phyloP scores from a whole-genome alignment of 1,140 invertebrate species.

The Orchestia grillus region DNA sequence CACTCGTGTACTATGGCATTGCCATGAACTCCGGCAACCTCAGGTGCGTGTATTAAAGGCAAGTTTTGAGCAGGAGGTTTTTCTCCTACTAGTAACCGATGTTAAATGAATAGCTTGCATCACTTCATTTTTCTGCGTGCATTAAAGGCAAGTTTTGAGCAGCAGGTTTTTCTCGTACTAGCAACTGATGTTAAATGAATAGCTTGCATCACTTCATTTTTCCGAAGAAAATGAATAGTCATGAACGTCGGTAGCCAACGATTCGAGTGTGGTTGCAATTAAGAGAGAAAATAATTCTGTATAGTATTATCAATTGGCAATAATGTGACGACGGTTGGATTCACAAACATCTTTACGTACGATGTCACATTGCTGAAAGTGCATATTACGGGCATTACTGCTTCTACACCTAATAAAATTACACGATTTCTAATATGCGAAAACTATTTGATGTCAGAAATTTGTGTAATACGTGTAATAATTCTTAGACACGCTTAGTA shows the following conservation, averaged over 20 bases:
- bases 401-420: too few species aligned
- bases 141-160: background rate
- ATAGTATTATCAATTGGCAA: background rate
- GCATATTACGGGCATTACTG: background rate
- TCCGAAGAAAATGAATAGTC: background rate
- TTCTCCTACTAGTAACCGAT: background rate
- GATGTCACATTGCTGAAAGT: background rate
- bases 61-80: background rate
- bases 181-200: too few species aligned
- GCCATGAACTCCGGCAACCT: constrained; percentile 84
- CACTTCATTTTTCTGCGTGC: too few species aligned
- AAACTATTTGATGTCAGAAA: too few species aligned
- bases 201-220: background rate
- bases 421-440: too few species aligned
- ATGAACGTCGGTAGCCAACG: background rate
- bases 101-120: too few species aligned
- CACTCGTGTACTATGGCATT: constrained; percentile 82
- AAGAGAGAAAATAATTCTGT: background rate
- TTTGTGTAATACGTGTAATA: too few species aligned
- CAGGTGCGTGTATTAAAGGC: constrained; percentile 67
- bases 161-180: background rate
- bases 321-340: background rate
- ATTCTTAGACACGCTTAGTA: too few species aligned
- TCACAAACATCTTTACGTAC: background rate
- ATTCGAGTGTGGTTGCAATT: background rate